These are phyloP conservation scores for Nannobrachium achirus DNA, from an alignment of 2,113 vertebrate genomes.

Conservation along the genomic window DNA sequence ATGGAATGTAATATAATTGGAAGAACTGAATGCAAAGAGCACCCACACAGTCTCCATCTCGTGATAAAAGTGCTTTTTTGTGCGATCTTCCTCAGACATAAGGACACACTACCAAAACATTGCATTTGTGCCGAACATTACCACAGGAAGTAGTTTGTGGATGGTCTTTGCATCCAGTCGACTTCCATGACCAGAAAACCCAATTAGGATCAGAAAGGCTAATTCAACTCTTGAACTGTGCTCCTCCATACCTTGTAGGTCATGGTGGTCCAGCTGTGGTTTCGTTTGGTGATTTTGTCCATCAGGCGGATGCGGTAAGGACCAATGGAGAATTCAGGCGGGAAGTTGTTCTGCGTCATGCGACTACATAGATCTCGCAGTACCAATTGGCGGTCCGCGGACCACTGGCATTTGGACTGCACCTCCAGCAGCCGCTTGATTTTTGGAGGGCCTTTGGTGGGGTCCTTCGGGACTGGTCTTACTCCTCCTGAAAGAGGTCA, in stretches of 20 bases:
- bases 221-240: background rate
- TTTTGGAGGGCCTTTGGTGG: background rate
- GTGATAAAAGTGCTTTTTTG: background rate
- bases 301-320: conserved; percentile 84
- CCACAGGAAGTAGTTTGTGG: too few species aligned
- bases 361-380: conserved; percentile 83
- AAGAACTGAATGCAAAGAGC: background rate
- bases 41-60: background rate
- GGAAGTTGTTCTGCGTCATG: conserved; percentile 71
- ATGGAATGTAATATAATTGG: too few species aligned
- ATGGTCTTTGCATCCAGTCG: too few species aligned
- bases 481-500: background rate
- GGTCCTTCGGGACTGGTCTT: background rate
- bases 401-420: conserved; percentile 89
- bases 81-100: too few species aligned
- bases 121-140: too few species aligned
- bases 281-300: conserved; percentile 77
- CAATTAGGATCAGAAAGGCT: background rate
- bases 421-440: conserved; percentile 87
- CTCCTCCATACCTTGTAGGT: conserved; percentile 81
- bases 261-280: conserved; percentile 74
- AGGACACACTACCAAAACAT: too few species aligned
- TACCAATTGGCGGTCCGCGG: conserved; percentile 78
- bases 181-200: too few species aligned
- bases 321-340: conserved; percentile 81